phyloP scores from a whole-genome alignment of 2,797 vertebrate genomes.

The Pteronotus mesoamericanus region DNA sequence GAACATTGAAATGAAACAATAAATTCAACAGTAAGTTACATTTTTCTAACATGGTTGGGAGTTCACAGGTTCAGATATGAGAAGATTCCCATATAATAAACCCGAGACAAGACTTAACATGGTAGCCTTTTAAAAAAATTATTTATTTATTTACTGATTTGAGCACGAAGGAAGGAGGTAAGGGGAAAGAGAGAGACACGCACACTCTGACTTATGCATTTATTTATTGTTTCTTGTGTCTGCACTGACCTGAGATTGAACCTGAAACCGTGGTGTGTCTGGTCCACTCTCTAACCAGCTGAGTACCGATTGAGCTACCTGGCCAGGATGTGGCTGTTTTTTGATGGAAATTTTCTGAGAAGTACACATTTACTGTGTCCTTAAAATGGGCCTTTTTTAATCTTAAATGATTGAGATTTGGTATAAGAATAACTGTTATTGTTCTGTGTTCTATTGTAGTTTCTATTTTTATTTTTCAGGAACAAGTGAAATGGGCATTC shows the following conservation, averaged over 20 bases:
- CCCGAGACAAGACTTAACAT: neutral
- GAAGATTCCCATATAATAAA: neutral
- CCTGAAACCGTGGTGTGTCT: too few relatives aligned
- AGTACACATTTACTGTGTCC: neutral
- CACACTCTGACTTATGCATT: too few relatives aligned
- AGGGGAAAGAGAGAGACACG: too few relatives aligned
- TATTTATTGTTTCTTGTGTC: too few relatives aligned
- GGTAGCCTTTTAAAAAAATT: neutral
- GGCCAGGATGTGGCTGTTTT: neutral
- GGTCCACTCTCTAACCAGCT: too few relatives aligned
- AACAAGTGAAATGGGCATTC: neutral
- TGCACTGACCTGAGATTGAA: too few relatives aligned
- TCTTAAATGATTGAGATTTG: constrained; percentile 16
- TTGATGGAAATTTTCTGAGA: constrained; percentile 9
- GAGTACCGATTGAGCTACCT: too few relatives aligned
- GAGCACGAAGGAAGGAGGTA: too few relatives aligned
- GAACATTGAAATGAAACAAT: constrained; percentile 7
- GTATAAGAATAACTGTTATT: neutral
- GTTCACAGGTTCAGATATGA: neutral
- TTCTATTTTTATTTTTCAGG: neutral
- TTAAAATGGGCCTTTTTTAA: neutral
- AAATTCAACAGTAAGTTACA: neutral
- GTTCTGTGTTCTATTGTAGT: neutral
- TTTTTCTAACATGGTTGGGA: neutral
- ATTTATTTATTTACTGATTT: neutral